phyloP scores from a whole-genome alignment of 2,113 vertebrate genomes.

The Butorides virescens region DNA sequence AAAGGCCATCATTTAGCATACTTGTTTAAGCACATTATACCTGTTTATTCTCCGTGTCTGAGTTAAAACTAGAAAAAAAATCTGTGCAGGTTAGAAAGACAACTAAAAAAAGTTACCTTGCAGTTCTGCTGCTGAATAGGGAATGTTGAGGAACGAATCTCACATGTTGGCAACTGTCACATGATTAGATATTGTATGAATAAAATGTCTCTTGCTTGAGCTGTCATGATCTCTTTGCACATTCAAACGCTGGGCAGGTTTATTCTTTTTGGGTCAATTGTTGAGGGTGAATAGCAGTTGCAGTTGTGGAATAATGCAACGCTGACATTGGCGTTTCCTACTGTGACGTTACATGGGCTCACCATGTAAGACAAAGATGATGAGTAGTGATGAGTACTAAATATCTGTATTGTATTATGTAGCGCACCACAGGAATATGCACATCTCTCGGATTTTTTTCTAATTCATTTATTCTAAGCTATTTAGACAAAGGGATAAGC shows the following conservation, averaged over 20 bases:
- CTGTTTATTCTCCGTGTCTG: background rate
- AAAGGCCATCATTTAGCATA: background rate
- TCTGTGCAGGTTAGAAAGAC: background rate
- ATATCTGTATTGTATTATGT: background rate
- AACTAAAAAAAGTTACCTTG: background rate
- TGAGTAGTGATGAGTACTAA: background rate
- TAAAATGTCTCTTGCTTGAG: background rate
- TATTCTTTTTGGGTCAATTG: no score
- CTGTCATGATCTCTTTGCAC: background rate
- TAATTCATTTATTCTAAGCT: background rate
- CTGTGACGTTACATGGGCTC: background rate
- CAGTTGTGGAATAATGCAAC: background rate
- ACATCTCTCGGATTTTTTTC: background rate
- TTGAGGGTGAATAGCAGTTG: background rate
- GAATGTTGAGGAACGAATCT: background rate
- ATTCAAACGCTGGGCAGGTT: background rate
- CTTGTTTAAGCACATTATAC: background rate
- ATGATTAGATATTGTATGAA: background rate
- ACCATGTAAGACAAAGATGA: background rate
- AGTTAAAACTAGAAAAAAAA: background rate
- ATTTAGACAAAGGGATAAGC: background rate
- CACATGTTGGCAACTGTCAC: background rate
- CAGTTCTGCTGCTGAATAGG: background rate
- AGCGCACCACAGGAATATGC: background rate
- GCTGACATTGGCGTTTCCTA: accelerated